Evolutionary conservation across 2,113 vertebrate genomes (phyloP).

Genomic region (Antechinus stuartii): DNA sequence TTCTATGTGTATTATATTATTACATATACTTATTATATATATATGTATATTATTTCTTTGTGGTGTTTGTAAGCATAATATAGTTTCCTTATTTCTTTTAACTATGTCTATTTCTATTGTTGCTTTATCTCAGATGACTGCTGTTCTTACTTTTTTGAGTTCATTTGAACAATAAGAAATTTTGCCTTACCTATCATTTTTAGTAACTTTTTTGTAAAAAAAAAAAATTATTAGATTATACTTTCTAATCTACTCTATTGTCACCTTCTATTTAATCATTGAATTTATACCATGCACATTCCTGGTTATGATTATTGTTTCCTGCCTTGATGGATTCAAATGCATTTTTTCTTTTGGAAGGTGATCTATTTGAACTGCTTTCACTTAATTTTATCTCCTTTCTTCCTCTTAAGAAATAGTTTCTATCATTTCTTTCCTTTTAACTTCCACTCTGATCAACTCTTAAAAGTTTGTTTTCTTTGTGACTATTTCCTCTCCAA

Average conservation of each 20-base stretch:
- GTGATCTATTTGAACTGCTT: background rate
- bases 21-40: background rate
- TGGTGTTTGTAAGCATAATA: background rate
- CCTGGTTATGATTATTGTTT: background rate
- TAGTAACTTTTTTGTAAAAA: too few species aligned
- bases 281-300: too few species aligned
- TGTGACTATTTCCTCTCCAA: background rate
- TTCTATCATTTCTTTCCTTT: background rate
- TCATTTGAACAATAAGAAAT: too few species aligned
- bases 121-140: background rate
- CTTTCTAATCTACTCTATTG: too few species aligned
- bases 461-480: background rate
- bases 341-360: background rate
- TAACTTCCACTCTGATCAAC: background rate
- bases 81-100: background rate
- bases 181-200: too few species aligned
- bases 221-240: too few species aligned
- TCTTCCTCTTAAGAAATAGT: background rate
- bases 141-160: background rate
- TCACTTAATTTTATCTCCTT: background rate
- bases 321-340: background rate
- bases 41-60: background rate
- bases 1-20: too few species aligned
- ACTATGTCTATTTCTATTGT: background rate
- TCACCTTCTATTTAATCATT: too few species aligned